Evolutionary conservation across 2,113 vertebrate genomes (phyloP).

Genomic region (Sigmodon hispidus): DNA sequence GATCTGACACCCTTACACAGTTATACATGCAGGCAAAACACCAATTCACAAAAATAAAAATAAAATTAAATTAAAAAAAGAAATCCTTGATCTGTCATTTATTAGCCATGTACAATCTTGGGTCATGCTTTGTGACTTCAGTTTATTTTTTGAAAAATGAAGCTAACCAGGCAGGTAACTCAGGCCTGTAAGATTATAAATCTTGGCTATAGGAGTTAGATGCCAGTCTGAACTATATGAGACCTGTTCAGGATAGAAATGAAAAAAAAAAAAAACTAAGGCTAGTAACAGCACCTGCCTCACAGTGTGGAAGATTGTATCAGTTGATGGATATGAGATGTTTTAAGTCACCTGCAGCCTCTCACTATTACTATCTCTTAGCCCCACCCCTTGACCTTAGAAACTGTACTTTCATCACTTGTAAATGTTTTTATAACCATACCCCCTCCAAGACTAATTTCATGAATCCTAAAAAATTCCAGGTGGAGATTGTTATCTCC

Average conservation of each 20-base stretch:
- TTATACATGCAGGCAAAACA: too few species aligned
- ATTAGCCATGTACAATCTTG: neutral
- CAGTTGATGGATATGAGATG: constrained; percentile 4
- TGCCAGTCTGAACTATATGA: neutral
- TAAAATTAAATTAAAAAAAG: too few species aligned
- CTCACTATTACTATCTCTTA: neutral
- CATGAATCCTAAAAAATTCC: constrained; percentile 21
- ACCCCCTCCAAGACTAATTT: neutral
- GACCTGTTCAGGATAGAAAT: neutral
- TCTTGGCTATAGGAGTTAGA: neutral
- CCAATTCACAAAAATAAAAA: too few species aligned
- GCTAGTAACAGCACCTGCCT: neutral
- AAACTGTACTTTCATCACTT: neutral
- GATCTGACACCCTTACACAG: too few species aligned
- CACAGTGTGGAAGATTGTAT: constrained; percentile 25
- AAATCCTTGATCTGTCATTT: constrained; percentile 38
- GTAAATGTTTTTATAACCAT: constrained; percentile 34
- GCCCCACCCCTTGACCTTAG: neutral
- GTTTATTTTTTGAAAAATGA: constrained; percentile 36
- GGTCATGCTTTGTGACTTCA: neutral
- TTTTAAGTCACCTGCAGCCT: neutral
- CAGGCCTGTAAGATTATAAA: neutral
- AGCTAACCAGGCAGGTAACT: neutral
- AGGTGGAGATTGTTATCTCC: neutral
- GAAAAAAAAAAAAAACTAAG: neutral